phyloP scores from a whole-genome alignment of 2,113 vertebrate species.

The Lichenostomus cassidix region DNA sequence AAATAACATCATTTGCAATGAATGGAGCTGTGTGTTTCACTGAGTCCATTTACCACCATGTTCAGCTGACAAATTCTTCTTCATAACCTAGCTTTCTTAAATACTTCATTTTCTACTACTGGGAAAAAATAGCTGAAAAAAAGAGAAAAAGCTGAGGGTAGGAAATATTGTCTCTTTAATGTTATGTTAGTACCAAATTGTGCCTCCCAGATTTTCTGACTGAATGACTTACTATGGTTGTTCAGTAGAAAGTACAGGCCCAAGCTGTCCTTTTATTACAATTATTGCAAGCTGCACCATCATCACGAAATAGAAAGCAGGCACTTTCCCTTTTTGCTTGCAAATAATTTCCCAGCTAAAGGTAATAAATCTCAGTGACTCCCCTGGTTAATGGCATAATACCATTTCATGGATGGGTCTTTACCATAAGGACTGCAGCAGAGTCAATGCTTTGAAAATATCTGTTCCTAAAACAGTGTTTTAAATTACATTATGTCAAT shows the following conservation, averaged over 20 bases:
- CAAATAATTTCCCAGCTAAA: not conserved
- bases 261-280: not conserved
- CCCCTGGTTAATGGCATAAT: not conserved
- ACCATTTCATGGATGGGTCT: not conserved
- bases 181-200: not conserved
- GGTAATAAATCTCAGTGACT: not conserved
- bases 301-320: not conserved
- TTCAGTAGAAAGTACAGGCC: not conserved
- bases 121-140: not conserved
- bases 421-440: not conserved
- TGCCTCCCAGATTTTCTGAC: not conserved
- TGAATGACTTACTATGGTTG: not conserved
- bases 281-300: not conserved
- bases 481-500: not conserved
- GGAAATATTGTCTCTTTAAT: not conserved
- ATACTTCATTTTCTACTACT: not conserved
- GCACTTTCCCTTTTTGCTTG: not conserved
- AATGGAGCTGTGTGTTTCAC: not conserved
- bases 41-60: not conserved
- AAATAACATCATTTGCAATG: conserved; percentile 5
- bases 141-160: not conserved
- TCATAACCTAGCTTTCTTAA: not conserved
- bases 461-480: not conserved
- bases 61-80: not conserved
- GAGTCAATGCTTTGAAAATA: not conserved